A percentile compares a stretch with the other conserved stretches of the same genome.
Conservation (phyloP, 2,888 invertebrate species). For the Adelphocoris suturalis region DNA sequence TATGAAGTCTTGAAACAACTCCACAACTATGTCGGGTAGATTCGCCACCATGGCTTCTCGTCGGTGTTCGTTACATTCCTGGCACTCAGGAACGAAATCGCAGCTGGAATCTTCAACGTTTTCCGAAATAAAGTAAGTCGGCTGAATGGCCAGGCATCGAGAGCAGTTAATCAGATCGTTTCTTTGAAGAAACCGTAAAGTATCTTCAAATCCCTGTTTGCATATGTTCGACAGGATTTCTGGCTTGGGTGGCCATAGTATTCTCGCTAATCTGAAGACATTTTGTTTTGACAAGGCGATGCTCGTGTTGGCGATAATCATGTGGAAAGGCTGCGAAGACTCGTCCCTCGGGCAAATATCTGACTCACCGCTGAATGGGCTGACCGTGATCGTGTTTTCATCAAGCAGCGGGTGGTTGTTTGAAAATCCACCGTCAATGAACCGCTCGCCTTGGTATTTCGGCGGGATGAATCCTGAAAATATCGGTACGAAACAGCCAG, state of each 20-base stretch:
- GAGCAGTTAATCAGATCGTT: slow-evolving; percentile 96
- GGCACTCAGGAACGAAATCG: slow-evolving; percentile 91
- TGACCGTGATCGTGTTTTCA: slow-evolving; percentile 96
- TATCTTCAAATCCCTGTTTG: slow-evolving; percentile 97
- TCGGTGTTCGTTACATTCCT: slow-evolving; percentile 91
- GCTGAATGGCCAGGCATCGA: slow-evolving; percentile 92
- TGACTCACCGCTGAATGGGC: slow-evolving; percentile 97
- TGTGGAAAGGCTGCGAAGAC: slow-evolving; percentile 91
- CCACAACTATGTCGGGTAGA: slow-evolving; percentile 93
- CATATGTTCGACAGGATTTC: slow-evolving; percentile 97
- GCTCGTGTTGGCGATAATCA: slow-evolving; percentile 92
- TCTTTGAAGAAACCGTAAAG: slow-evolving; percentile 89
- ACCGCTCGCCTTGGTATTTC: slow-evolving; percentile 90
- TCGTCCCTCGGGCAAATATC: slow-evolving; percentile 96
- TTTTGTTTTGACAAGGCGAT: slow-evolving; percentile 96
- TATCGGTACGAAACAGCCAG: slow-evolving; percentile 95
- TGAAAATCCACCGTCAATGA: slow-evolving; percentile 97
- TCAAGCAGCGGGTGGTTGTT: slow-evolving; percentile 95
- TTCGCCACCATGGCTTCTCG: slow-evolving; percentile 93
- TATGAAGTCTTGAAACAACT: slow-evolving; percentile 94
- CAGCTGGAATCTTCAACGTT: slow-evolving; percentile 82
- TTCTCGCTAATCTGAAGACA: slow-evolving; percentile 93
- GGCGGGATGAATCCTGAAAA: slow-evolving; percentile 96
- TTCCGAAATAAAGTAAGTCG: slow-evolving; percentile 90
- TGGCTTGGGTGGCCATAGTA: slow-evolving; percentile 96